Evolutionary conservation across 2,797 vertebrate genomes (phyloP).

Genomic region (Melanogrammus aeglefinus): DNA sequence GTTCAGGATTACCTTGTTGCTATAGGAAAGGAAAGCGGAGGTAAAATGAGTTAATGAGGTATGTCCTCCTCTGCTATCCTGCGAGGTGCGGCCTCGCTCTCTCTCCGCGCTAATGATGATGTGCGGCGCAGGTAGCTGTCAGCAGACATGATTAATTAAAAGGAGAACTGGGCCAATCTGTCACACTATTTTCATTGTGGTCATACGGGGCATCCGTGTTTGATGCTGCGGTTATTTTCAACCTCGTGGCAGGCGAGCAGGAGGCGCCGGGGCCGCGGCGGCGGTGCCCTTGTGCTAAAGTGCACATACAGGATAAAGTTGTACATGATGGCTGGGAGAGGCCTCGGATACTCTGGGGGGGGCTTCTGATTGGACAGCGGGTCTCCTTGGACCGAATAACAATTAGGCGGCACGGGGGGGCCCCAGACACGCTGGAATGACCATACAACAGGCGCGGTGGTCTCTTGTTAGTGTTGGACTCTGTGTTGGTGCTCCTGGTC

Average conservation of each 20-base stretch:
- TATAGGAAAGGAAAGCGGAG: constrained; percentile 56
- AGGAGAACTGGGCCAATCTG: constrained; percentile 72
- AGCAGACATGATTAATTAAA: constrained; percentile 74
- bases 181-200: constrained; percentile 64
- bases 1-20: constrained; percentile 40
- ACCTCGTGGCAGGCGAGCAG: background rate
- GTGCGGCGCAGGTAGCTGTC: constrained; percentile 74
- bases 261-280: no score
- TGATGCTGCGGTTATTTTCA: constrained; percentile 32
- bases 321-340: constrained; percentile 15
- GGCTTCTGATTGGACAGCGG: constrained; percentile 17
- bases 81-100: constrained; percentile 58
- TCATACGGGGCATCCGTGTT: constrained; percentile 48
- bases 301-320: background rate
- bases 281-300: constrained; percentile 9
- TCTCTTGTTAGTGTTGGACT: constrained; percentile 51
- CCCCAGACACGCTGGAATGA: no score
- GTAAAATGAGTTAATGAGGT: constrained; percentile 70
- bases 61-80: constrained; percentile 69
- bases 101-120: constrained; percentile 70
- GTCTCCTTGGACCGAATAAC: constrained; percentile 47
- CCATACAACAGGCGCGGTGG: constrained; percentile 53
- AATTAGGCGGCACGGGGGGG: constrained; percentile 49
- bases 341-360: constrained; percentile 33
- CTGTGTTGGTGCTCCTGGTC: constrained; percentile 49